Evolutionary conservation across 2,797 vertebrate species (phyloP).

Genomic region (Eulemur mongoz): DNA sequence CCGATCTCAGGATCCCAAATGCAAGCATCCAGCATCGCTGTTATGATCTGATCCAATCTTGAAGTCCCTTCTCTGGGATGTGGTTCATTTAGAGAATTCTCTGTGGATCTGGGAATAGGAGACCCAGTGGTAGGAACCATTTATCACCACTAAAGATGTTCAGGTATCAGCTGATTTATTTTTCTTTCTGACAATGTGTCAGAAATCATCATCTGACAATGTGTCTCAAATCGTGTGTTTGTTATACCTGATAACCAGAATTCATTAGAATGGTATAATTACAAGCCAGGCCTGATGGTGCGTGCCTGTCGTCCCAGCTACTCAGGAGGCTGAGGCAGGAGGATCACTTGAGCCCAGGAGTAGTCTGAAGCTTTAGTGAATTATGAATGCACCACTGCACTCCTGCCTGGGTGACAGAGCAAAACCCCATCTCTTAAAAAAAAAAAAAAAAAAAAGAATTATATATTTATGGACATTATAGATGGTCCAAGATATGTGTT

Average conservation of each 20-base stretch:
- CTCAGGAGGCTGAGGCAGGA: neutral
- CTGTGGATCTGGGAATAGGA: neutral
- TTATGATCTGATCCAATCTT: neutral
- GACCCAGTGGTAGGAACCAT: too few relatives aligned
- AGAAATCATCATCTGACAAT: neutral
- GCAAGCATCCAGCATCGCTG: neutral
- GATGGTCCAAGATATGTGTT: neutral
- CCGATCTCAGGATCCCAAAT: neutral
- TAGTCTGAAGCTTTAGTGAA: neutral
- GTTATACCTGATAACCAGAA: neutral
- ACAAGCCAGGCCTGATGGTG: neutral
- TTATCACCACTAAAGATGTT: neutral
- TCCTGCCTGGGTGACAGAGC: neutral
- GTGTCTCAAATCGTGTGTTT: neutral
- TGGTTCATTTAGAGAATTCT: neutral
- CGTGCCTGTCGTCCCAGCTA: neutral
- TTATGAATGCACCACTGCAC: neutral
- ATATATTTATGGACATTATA: too few relatives aligned
- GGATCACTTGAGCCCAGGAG: neutral
- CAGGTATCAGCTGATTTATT: neutral
- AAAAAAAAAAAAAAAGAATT: neutral
- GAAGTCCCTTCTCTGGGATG: neutral
- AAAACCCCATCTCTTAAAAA: neutral
- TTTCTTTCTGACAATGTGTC: neutral
- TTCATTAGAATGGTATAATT: neutral